A percentile compares a stretch with the other conserved stretches of the same genome.
phyloP scores from a whole-genome alignment of 1,140 invertebrate genomes.

The Drosophila paulistorum region DNA sequence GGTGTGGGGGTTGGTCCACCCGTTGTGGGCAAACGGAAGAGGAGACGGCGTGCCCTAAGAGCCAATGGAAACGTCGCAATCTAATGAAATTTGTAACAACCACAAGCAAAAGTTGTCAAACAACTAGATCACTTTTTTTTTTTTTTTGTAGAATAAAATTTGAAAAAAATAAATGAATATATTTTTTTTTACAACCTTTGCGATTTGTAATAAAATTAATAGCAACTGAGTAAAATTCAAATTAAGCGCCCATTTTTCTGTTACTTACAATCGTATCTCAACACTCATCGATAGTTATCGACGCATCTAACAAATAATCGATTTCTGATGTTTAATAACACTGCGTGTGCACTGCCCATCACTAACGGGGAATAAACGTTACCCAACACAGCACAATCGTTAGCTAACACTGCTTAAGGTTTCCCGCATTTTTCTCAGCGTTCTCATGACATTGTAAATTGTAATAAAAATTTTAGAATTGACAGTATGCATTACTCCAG shows the following conservation, averaged over 20 bases:
- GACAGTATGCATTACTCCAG: slow-evolving; percentile 40
- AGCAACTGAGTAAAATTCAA: not conserved
- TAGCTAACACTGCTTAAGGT: not conserved
- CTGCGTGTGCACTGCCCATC: no score
- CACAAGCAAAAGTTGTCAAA: not conserved
- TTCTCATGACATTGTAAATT: not conserved
- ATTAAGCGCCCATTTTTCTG: not conserved
- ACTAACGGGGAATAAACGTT: not conserved
- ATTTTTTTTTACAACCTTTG: not conserved
- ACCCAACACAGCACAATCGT: not conserved
- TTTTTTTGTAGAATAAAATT: not conserved
- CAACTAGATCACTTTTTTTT: not conserved
- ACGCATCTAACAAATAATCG: no score
- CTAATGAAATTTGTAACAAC: not conserved
- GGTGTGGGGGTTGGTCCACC: slow-evolving; percentile 75
- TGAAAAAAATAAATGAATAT: not conserved
- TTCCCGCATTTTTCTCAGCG: slow-evolving; percentile 32
- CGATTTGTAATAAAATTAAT: no score
- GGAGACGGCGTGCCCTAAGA: slow-evolving; percentile 47
- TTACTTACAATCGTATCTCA: not conserved
- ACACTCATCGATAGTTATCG: not conserved
- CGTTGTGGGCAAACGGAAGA: slow-evolving; percentile 76
- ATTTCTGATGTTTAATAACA: no score
- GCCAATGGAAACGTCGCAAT: not conserved
- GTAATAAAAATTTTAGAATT: not conserved